Percentiles rank a stretch among this genome's conserved stretches.
Evolutionary conservation across 2,888 invertebrate species (phyloP).

Genomic region (Neoscelio sp.): DNA sequence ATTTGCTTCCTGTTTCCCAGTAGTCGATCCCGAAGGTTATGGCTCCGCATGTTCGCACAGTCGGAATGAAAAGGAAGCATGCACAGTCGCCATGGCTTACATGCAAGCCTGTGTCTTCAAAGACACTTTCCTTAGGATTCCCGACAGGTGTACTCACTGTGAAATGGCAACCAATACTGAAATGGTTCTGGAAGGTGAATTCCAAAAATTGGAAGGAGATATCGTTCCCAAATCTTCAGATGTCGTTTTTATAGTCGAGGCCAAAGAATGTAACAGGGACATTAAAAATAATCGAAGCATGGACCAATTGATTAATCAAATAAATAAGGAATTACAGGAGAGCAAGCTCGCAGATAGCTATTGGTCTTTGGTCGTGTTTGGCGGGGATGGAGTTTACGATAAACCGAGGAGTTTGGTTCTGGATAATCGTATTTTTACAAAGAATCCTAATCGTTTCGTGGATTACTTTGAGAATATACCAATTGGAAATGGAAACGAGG

Average conservation of each 20-base stretch:
- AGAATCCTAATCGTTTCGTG: slow-evolving; percentile 83
- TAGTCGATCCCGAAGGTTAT: slow-evolving; percentile 87
- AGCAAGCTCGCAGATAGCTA: slow-evolving; percentile 88
- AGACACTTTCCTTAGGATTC: slow-evolving; percentile 91
- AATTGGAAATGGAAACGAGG: slow-evolving; percentile 87
- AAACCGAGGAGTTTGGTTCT: slow-evolving; percentile 89
- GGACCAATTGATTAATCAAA: slow-evolving; percentile 87
- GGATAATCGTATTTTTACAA: slow-evolving; percentile 88
- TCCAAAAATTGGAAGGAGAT: slow-evolving; percentile 85
- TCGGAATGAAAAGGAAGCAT: slow-evolving; percentile 85
- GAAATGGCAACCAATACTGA: slow-evolving; percentile 85
- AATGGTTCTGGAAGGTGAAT: slow-evolving; percentile 89
- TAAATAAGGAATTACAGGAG: slow-evolving; percentile 88
- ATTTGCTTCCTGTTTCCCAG: slow-evolving; percentile 80
- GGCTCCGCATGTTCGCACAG: slow-evolving; percentile 86
- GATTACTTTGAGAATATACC: slow-evolving; percentile 89
- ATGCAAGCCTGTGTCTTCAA: slow-evolving; percentile 90
- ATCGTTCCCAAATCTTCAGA: slow-evolving; percentile 89
- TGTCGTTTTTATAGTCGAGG: slow-evolving; percentile 95
- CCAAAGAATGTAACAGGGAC: slow-evolving; percentile 91
- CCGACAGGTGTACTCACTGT: slow-evolving; percentile 92
- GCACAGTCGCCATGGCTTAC: slow-evolving; percentile 92
- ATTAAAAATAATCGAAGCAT: slow-evolving; percentile 88
- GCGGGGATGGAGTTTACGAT: slow-evolving; percentile 90
- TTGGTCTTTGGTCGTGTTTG: slow-evolving; percentile 93